Conservation (phyloP, 2,888 invertebrate genomes). For the Drosophila ustulata region DNA sequence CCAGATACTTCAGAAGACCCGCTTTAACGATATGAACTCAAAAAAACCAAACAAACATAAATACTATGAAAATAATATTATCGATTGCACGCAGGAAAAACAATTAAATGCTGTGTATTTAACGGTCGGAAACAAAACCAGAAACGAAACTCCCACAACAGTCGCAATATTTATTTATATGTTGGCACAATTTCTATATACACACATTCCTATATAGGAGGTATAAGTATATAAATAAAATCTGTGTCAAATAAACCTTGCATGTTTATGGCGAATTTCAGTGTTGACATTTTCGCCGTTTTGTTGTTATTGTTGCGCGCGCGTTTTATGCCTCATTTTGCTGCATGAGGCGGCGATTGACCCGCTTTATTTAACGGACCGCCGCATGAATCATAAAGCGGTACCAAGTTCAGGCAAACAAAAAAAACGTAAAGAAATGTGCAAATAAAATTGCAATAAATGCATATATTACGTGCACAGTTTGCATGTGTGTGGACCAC, state of each 20-base stretch:
- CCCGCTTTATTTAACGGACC: constrained; percentile 58
- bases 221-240: constrained; percentile 42
- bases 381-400: constrained; percentile 72
- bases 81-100: constrained; percentile 1
- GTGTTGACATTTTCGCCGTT: constrained; percentile 50
- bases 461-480: constrained; percentile 24
- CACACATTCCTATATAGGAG: constrained; percentile 7
- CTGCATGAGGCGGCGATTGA: constrained; percentile 49
- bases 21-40: constrained; percentile 10
- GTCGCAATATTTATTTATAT: constrained; percentile 13
- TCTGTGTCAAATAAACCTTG: constrained; percentile 79
- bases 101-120: constrained; percentile 1
- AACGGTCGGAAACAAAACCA: background rate
- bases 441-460: constrained; percentile 64
- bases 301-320: constrained; percentile 31
- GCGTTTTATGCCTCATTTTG: constrained; percentile 50
- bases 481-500: constrained; percentile 31
- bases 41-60: constrained; percentile 4
- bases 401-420: constrained; percentile 70
- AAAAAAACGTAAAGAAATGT: constrained; percentile 38
- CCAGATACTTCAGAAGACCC: constrained; percentile 23
- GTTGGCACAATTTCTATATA: constrained; percentile 14
- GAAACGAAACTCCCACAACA: constrained; percentile 13
- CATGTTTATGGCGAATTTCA: constrained; percentile 70
- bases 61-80: constrained; percentile 2